These are phyloP conservation scores for Drosophila melanocephala DNA, from an alignment of 2,888 invertebrate species.

Conservation along the genomic window DNA sequence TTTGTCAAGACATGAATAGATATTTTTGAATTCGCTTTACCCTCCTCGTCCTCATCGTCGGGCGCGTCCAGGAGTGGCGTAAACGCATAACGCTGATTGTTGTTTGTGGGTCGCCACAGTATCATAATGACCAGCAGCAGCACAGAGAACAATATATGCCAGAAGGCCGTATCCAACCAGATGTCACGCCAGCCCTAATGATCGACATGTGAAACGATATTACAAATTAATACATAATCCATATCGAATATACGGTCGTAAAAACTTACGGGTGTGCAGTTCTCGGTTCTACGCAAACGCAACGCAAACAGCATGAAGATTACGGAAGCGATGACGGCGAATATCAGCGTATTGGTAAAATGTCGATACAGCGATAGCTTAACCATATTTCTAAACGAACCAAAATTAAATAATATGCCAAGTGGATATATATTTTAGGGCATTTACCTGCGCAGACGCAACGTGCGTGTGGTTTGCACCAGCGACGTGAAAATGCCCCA, in stretches of 20 bases:
- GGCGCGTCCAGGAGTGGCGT: conserved; percentile 95
- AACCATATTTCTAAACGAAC: conserved; percentile 91
- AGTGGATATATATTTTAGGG: too few species aligned
- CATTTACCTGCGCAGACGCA: conserved; percentile 90
- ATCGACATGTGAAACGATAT: not conserved
- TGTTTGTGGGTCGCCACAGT: conserved; percentile 97
- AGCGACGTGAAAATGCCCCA: conserved; percentile 97
- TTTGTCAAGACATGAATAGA: not conserved
- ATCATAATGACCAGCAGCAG: conserved; percentile 96
- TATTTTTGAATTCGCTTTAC: conserved; percentile 54
- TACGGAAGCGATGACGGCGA: conserved; percentile 95
- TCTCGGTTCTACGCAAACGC: conserved; percentile 90
- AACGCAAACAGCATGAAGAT: conserved; percentile 97
- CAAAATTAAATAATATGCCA: not conserved
- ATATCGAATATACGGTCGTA: not conserved
- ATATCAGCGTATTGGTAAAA: conserved; percentile 97
- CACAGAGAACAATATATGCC: conserved; percentile 96
- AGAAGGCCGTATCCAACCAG: conserved; percentile 98
- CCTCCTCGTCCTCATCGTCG: conserved; percentile 92
- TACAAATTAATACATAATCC: not conserved
- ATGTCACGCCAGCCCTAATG: conserved; percentile 93
- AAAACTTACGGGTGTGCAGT: conserved; percentile 89
- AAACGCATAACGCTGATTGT: conserved; percentile 97
- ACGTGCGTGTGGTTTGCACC: conserved; percentile 95
- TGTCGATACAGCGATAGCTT: conserved; percentile 96